phyloP scores from a whole-genome alignment of 2,797 vertebrate genomes.

The Onychomys arenicola region DNA sequence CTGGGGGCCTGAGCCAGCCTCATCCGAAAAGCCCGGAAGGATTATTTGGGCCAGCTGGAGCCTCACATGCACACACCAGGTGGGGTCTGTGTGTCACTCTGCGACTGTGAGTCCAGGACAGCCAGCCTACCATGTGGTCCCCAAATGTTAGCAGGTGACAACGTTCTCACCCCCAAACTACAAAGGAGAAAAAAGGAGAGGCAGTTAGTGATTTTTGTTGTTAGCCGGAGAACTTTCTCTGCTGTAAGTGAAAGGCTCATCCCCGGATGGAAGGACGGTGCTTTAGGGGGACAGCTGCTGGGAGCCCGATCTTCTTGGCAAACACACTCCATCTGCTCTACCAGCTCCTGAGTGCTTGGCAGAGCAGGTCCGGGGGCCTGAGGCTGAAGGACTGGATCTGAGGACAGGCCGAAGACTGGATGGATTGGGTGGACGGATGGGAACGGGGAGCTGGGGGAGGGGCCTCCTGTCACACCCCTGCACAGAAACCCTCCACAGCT shows the following conservation, averaged over 20 bases:
- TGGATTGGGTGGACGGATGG: accelerated
- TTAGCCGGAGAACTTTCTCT: neutral
- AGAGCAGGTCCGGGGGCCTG: neutral
- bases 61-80: accelerated
- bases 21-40: neutral
- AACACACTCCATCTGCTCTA: accelerated
- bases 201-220: neutral
- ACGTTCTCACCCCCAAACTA: neutral
- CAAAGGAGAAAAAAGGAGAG: neutral
- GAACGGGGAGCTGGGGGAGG: accelerated
- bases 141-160: constrained; percentile 18
- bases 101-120: neutral
- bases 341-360: neutral
- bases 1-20: neutral
- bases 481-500: neutral
- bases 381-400: no score
- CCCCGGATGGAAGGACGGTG: neutral
- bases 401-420: accelerated
- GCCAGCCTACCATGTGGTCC: constrained; percentile 13
- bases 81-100: neutral
- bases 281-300: accelerated
- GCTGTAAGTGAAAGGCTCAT: neutral
- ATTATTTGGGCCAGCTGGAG: accelerated
- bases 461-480: accelerated
- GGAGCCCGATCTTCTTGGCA: neutral